Evolutionary conservation across 1,140 invertebrate genomes (phyloP), one percentile per base, ranked within the genome.

Genomic region (Diachasmimorpha longicaudata): DNA sequence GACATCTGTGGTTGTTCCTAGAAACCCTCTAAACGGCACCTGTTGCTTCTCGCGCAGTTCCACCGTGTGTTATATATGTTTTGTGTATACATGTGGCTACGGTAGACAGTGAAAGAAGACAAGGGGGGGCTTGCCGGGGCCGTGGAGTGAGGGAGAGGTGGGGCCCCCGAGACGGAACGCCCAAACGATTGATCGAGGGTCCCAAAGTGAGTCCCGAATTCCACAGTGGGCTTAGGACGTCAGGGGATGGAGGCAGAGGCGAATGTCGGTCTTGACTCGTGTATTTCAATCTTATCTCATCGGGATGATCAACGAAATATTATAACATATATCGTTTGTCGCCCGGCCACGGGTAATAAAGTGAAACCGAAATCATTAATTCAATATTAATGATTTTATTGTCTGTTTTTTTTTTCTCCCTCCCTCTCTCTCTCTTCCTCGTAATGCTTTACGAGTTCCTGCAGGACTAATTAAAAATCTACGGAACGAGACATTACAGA

Each of bases 151-250:
- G 58, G 31, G 13, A 5, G 31, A 14, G 8, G 16, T 14, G 66
- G 36, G 31, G 72, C 72, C 39, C 14, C n/a, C 72, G 52, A 46
- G 36, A 44, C 63, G 72, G 42, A 74, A 74, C 72, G 72, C 72
- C 72, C 72, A 74, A 74, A 68, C 63, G 72, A 74, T 74, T 74
- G 72, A 74, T 74, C 72, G 63, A 74, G 72, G 72, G 25, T 68
- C 44, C 44, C 37, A 63, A 63, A 63, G 19, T 63, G 21, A 63
- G 58, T 63, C 19, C 58, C 58, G 58, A 19, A 63, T 63, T 63
- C 58, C 58, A 58, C 52, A 63, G 58, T 63, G 58, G 58, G 23
- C 58, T 63, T 63, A 63, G 58, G 58, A 63, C 23, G 23, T 11
- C 8, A 63, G 23, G 4, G 23, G 58, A 1, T 10, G 23, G 23